Evolutionary conservation across 2,888 invertebrate species (phyloP), one percentile per base, ranked within the genome.

Genomic region (Drosophila infuscata): DNA sequence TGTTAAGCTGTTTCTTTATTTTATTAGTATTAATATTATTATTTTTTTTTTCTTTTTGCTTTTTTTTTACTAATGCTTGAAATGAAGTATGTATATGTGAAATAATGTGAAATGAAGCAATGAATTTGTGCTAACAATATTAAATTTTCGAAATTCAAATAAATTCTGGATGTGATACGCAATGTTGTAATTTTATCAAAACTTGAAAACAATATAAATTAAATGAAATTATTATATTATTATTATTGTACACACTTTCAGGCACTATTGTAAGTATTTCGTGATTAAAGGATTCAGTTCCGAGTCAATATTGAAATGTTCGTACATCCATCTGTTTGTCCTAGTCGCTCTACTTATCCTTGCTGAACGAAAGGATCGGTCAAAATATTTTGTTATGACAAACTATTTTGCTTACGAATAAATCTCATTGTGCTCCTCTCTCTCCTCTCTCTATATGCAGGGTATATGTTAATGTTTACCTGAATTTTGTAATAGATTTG

Each of bases 81-180:
- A 41, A 1, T 51, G 12, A 52, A 63, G 15, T 32, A 54, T 29
- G 15, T 53, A 36, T 1, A 15, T 46, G 53, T 29, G 9, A 41
- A 17, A 41, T 46, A 30, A n/a, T 29, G 53, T 46, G 41, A 46
- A 74, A 53, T 64, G 52, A 76, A 71, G 35, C 25, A 57, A 29
- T 72, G 17, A 25, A 74, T 58, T 69, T 62, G 48, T 68, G 29
- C 48, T 63, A 54, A 51, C 53, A 33, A 43, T 17, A 30, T 51
- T 8, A 12, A 38, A 9, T 41, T 52, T 25, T 57, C 15, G 2
- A 57, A 57, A 41, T 38, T 12, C 38, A 30, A 38, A 29, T 51
- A 30, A 11, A 30, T 51, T 30, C n/a, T 29, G 1, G n/a, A 51
- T 6, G 49, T 49, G 29, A 29, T 49, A 25, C 46, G 46, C 46